These are phyloP conservation scores for Platycheirus albimanus DNA, from an alignment of 2,888 invertebrate species.

Conservation along the genomic window DNA sequence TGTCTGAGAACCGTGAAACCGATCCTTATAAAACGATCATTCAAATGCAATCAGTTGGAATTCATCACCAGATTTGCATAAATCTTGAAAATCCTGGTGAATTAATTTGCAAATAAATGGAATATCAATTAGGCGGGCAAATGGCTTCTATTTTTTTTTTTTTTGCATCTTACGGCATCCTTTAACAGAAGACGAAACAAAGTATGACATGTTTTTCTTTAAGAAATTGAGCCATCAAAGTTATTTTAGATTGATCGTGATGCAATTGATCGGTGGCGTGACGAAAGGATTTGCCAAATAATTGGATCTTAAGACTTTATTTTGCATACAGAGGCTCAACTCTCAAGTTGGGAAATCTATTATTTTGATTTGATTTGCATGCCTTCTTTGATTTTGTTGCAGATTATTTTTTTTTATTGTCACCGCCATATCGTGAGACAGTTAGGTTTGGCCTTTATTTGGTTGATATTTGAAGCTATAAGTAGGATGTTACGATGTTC, in stretches of 20 bases:
- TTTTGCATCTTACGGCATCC: too few species aligned
- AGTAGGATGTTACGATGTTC: slow-evolving; percentile 20
- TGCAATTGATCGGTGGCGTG: slow-evolving; percentile 50
- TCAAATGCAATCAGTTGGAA: slow-evolving; percentile 54
- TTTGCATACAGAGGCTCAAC: not conserved
- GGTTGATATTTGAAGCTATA: not conserved
- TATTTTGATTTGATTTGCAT: slow-evolving; percentile 35
- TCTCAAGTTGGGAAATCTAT: not conserved
- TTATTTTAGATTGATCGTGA: too few species aligned
- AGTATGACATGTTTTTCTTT: slow-evolving; percentile 34
- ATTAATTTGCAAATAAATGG: slow-evolving; percentile 36
- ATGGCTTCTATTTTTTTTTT: not conserved
- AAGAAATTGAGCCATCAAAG: slow-evolving; percentile 56
- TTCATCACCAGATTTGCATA: slow-evolving; percentile 59
- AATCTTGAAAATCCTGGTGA: slow-evolving; percentile 26
- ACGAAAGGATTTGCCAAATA: slow-evolving; percentile 56
- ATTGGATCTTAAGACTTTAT: slow-evolving; percentile 11
- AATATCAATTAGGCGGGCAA: slow-evolving; percentile 21
- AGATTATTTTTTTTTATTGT: slow-evolving; percentile 33
- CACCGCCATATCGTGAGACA: slow-evolving; percentile 14
- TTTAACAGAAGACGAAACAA: too few species aligned
- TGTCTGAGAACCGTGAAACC: slow-evolving; percentile 57
- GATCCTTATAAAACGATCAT: slow-evolving; percentile 52
- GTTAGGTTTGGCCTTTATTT: slow-evolving; percentile 5
- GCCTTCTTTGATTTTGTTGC: slow-evolving; percentile 15